Base-by-base conservation (phyloP, 2,888 invertebrate genomes). In the Mactromeris polynyma region DNA sequence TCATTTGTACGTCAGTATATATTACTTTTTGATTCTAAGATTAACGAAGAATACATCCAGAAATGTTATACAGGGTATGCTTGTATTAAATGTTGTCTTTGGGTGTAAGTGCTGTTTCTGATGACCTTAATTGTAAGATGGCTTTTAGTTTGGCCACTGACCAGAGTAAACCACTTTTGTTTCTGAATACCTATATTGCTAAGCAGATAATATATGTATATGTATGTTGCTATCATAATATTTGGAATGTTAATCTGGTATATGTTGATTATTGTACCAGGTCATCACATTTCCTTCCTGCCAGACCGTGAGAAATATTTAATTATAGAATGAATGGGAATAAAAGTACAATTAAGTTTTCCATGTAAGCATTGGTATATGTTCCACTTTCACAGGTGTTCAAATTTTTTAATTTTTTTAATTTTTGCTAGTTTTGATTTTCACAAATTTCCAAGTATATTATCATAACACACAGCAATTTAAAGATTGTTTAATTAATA, bases 161-260 rank as follows among this genome's bases (percentile, higher is more conserved):
- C 58, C 26, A 6, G n/a, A 11, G 26, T 7, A 26, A 26, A n/a
- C 58, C 58, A 64, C 46, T 46, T 46, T 64, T 21, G n/a, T 64
- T n/a, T 26, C 58, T n/a, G n/a, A 26, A 64, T 64, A 26, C 58
- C 26, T 1, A 64, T 9, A 64, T 26, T 64, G 58, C 58, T 64
- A 64, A 26, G n/a, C 26, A 26, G 31, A 33, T 73, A 33, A 36
- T 26, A 6, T 73, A 33, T 73, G 73, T 33, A 36, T 73, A 33
- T 73, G 36, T 73, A 33, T 73, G 73, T 73, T 73, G 73, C 73
- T 73, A 73, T 64, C 58, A 64, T 73, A 6, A 73, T 58, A 58
- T 58, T 33, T 36, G 73, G 19, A 73, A 73, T 73, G 33, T 73
- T 73, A 73, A 73, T 73, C 33, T 17, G 1, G 19, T 36, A 19